phyloP scores from a whole-genome alignment of 2,888 invertebrate species.

The Scelioninae gen. 1 region DNA sequence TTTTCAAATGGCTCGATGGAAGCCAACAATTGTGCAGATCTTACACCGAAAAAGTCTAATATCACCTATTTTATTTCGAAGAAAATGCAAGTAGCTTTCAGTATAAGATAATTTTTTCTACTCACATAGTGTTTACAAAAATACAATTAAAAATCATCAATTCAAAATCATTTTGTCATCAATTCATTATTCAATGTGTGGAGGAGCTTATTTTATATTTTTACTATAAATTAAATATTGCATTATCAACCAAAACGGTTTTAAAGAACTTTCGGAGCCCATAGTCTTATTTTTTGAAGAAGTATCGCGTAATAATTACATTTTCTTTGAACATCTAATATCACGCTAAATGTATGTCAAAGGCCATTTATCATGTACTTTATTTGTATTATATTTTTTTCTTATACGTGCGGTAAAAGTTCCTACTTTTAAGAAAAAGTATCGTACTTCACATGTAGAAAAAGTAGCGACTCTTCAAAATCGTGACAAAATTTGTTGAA shows the following conservation, averaged over 20 bases:
- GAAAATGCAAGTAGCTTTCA: slow-evolving; percentile 22
- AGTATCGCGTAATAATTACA: too few species aligned
- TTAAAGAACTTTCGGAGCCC: too few species aligned
- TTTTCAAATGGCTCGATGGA: slow-evolving; percentile 26
- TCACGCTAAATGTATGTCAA: too few species aligned
- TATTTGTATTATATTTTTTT: too few species aligned
- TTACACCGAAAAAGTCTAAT: background rate
- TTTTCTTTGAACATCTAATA: too few species aligned
- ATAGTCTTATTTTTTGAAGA: too few species aligned
- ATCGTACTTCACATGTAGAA: too few species aligned
- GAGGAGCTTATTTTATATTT: background rate
- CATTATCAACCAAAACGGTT: background rate
- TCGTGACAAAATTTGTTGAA: too few species aligned
- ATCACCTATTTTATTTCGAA: slow-evolving; percentile 14
- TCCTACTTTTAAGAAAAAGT: too few species aligned
- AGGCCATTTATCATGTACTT: too few species aligned
- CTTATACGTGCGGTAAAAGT: too few species aligned
- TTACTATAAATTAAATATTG: background rate
- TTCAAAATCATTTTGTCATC: background rate
- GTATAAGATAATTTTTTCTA: background rate
- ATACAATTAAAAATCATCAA: background rate
- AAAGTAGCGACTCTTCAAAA: too few species aligned
- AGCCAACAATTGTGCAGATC: slow-evolving; percentile 1
- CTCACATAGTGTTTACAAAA: background rate
- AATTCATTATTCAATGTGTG: background rate